Evolutionary conservation across 2,113 vertebrate species (phyloP), one percentile per base, ranked within the genome.

Genomic region (Athene noctua): DNA sequence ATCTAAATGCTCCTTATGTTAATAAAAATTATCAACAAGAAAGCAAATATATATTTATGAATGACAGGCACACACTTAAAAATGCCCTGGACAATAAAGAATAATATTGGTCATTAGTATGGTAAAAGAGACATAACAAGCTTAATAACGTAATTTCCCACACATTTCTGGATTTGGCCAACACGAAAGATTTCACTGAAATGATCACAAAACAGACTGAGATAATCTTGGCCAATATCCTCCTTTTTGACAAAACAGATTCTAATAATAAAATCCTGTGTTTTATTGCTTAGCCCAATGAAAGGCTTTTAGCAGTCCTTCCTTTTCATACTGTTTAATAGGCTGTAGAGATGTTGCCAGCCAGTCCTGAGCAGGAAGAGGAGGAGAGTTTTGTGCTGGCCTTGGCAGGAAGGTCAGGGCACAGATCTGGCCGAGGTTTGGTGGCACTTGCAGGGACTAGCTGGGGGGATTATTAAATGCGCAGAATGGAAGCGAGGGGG

Each of bases 91-190:
- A 77, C 71, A 88, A 13, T 85, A 59, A 77, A 51, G 72, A 89
- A 65, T 38, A 65, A 66, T 66, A 55, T 71, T 74, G 63, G 34
- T 59, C 47, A 71, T 96, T 94, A 91, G 66, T 16, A 36, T 55
- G 63, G 40, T 58, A 59, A 87, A 94, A 85, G 71, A 92, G 51
- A n/a, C 57, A 52, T 92, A 89, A 94, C 67, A 52, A 75, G 71
- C 88, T 93, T 83, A 95, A 92, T 91, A 90, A 94, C 59, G 73
- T 90, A 90, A 94, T 95, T 87, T 96, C 94, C 74, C 63, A 13
- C 79, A 51, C 42, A 59, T 74, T 82, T 93, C 91, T 23, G 36
- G 55, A 77, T 85, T 91, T 96, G 89, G 71, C 81, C 66, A 44
- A 74, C 59, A 27, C 13, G 47, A 82, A 92, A 74, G 81, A 38